Conservation (phyloP, 2,113 vertebrate genomes). For the Origma solitaria region DNA sequence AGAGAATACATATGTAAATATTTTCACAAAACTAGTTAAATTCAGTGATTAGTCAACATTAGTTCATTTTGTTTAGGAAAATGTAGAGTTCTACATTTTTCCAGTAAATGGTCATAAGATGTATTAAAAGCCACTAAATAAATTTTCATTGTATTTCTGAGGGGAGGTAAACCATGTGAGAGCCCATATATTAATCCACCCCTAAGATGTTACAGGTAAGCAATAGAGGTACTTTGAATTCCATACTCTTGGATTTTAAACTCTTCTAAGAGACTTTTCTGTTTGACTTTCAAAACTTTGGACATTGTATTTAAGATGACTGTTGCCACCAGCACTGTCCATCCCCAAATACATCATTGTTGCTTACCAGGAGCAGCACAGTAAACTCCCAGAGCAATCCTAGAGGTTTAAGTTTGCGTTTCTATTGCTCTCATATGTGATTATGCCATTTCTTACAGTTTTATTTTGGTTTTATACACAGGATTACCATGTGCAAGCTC, state of each 20-base stretch:
- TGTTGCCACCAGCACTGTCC: rapidly evolving
- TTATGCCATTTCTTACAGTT: not conserved
- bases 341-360: not conserved
- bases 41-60: not conserved
- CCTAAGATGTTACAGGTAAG: not conserved
- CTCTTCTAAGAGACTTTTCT: not conserved
- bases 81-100: not conserved
- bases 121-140: not conserved
- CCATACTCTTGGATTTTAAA: not conserved
- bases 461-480: not conserved
- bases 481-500: not conserved
- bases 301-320: not conserved
- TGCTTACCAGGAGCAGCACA: not conserved
- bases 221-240: rapidly evolving
- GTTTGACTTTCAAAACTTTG: not conserved
- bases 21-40: not conserved
- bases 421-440: not conserved
- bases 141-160: not conserved
- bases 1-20: not conserved
- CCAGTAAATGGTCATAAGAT: not conserved
- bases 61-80: not conserved
- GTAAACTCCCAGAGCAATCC: not conserved
- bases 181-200: not conserved
- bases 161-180: not conserved
- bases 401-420: not conserved